Base-by-base conservation (phyloP, 2,797 vertebrate species). In the Bucorvus abyssinicus region DNA sequence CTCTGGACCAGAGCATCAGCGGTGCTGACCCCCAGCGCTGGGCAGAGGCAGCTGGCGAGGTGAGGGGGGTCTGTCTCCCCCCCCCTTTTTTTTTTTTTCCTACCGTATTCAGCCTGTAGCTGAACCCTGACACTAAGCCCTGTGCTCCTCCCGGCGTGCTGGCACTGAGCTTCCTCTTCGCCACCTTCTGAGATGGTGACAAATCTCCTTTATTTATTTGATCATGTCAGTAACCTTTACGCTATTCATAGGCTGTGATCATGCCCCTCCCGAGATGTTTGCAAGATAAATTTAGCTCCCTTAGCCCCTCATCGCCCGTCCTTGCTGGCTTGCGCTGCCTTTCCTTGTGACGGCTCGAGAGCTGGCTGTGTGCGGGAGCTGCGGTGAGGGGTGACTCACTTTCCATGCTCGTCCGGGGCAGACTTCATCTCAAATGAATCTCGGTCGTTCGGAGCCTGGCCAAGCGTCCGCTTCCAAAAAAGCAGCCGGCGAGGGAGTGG, bases 391-490 rank as follows among this genome's bases (percentile, higher is more conserved):
- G 81, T 95, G 93, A 95, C 96, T 96, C 95, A 95, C 80, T 18
- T 8, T 8, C 89, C 60, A 53, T 68, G 95, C 93, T 92, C 59
- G 49, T 57, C 94, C 21, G 69, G 91, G 84, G 52, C 78, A 92
- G 93, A 93, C 71, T 77, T 93, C 93, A 95, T 92, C 87, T 22
- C 56, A 3, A 65, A 92, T 93, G 93, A 89, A 94, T 96, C 93
- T 10, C 7, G 2, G 61, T 52, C 14, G 15, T 47, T 53, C 49
- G 2, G 74, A 67, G 90, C 67, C 27, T 2, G 18, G 45, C 89
- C 96, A 95, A 92, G 65, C 24, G 49, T 83, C 84, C 0, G 6
- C 70, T 92, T 90, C 88, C 92, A 68, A 70, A 71, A 84, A 68
- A 88, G 86, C 88, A 82, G 80, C 56, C 52, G 0, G 63, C 61